Percentiles rank a stretch among this genome's conserved stretches.
Conservation (phyloP, 2,888 invertebrate genomes). For the Eupithecia exiguata region DNA sequence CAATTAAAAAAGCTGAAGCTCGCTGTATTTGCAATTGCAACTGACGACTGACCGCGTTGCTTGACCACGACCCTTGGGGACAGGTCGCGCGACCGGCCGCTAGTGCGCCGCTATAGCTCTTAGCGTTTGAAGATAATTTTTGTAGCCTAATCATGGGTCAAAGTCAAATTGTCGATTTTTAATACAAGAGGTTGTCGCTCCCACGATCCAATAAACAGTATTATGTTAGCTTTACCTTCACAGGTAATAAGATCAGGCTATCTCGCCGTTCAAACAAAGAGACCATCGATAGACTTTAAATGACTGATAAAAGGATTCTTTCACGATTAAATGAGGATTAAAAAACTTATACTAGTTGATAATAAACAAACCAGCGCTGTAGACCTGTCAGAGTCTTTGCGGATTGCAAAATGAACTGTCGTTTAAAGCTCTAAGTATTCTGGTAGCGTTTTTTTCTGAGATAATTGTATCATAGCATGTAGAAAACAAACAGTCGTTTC, state of each 20-base stretch:
- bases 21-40: too few species aligned
- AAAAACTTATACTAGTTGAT: conserved; percentile 45
- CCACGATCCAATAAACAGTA: neutral
- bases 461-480: conserved; percentile 42
- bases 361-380: conserved; percentile 42
- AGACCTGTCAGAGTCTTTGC: conserved; percentile 29
- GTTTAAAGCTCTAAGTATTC: conserved; percentile 41
- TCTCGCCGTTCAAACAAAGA: conserved; percentile 56
- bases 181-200: neutral
- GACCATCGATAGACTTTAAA: conserved; percentile 60
- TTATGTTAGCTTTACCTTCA: neutral
- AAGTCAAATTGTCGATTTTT: neutral
- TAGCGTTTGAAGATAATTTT: neutral
- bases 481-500: conserved; percentile 38
- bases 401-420: conserved; percentile 8
- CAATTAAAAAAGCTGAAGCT: too few species aligned
- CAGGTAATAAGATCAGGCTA: conserved; percentile 33
- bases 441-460: conserved; percentile 48
- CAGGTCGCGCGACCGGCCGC: too few species aligned
- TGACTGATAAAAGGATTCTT: conserved; percentile 59
- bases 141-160: neutral
- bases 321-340: conserved; percentile 66
- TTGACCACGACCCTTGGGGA: too few species aligned
- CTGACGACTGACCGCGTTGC: too few species aligned
- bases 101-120: too few species aligned